phyloP scores from a whole-genome alignment of 2,797 vertebrate species.

The Salarias fasciatus region DNA sequence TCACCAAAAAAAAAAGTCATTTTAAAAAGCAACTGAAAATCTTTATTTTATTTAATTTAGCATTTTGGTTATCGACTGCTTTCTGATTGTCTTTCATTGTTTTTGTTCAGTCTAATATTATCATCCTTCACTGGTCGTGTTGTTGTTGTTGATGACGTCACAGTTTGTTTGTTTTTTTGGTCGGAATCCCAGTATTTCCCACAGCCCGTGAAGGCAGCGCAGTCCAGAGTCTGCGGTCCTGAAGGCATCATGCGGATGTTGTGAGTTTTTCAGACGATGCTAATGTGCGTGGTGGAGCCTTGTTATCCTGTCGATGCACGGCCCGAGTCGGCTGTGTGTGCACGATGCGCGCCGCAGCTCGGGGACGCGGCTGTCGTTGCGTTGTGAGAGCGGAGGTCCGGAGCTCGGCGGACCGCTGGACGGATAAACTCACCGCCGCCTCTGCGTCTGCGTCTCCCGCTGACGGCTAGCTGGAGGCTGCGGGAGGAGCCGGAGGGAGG shows the following conservation, averaged over 20 bases:
- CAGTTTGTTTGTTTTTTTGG: too few relatives aligned
- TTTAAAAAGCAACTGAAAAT: too few relatives aligned
- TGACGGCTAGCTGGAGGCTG: neutral
- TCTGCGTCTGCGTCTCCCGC: neutral
- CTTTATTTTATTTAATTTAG: too few relatives aligned
- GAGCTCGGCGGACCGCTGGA: conserved; percentile 38
- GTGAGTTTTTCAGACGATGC: conserved; percentile 38
- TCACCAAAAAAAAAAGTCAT: too few relatives aligned
- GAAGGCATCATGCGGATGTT: conserved; percentile 48
- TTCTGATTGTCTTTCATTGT: too few relatives aligned
- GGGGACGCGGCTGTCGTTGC: neutral
- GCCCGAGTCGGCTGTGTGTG: neutral
- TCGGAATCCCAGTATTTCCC: conserved; percentile 4
- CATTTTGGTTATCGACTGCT: too few relatives aligned
- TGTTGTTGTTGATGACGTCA: too few relatives aligned
- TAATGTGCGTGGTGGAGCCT: neutral
- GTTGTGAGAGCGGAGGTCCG: conserved; percentile 19
- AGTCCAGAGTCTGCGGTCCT: conserved; percentile 41
- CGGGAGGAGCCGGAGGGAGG: conserved; percentile 21
- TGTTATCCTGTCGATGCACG: too few relatives aligned
- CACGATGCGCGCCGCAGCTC: conserved; percentile 28
- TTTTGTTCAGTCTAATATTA: too few relatives aligned
- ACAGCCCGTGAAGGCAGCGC: conserved; percentile 22
- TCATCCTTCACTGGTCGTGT: too few relatives aligned
- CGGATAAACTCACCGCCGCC: conserved; percentile 48